Conservation (phyloP, 2,888 invertebrate genomes). For the Carterocephalus palaemon region DNA sequence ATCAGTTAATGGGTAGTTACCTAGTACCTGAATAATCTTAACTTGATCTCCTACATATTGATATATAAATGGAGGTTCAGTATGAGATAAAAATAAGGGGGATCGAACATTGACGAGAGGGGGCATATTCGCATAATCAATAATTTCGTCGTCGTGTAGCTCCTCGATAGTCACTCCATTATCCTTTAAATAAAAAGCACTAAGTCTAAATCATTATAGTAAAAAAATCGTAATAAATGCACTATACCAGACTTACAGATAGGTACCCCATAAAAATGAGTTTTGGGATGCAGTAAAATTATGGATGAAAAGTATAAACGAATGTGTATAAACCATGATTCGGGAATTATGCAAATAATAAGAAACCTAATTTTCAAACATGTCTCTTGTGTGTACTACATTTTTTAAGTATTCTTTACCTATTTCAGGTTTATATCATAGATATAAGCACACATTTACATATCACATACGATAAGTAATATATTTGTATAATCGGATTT, state of each 20-base stretch:
- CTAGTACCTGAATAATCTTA: conserved; percentile 67
- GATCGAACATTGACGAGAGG: conserved; percentile 60
- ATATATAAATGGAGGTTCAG: conserved; percentile 69
- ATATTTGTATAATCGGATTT: too few relatives aligned
- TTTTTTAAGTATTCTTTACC: too few relatives aligned
- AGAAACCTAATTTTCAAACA: too few relatives aligned
- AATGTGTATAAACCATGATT: too few relatives aligned
- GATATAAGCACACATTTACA: too few relatives aligned
- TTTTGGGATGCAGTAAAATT: too few relatives aligned
- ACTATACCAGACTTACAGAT: conserved; percentile 58
- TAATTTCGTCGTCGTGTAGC: conserved; percentile 67
- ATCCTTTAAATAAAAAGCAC: conserved; percentile 76
- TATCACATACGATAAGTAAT: too few relatives aligned
- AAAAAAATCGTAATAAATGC: conserved; percentile 62
- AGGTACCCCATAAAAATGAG: conserved; percentile 16
- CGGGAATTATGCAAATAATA: too few relatives aligned
- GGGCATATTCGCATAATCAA: conserved; percentile 71
- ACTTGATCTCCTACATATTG: conserved; percentile 69
- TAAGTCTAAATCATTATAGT: conserved; percentile 63
- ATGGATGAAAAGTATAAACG: too few relatives aligned
- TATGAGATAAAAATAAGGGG: conserved; percentile 61
- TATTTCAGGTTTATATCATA: too few relatives aligned
- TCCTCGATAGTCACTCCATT: conserved; percentile 75
- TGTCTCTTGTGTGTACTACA: too few relatives aligned
- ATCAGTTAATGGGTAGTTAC: conserved; percentile 56